These are phyloP conservation scores for Papilio polytes DNA, from an alignment of 1,140 invertebrate genomes.

Conservation along the genomic window DNA sequence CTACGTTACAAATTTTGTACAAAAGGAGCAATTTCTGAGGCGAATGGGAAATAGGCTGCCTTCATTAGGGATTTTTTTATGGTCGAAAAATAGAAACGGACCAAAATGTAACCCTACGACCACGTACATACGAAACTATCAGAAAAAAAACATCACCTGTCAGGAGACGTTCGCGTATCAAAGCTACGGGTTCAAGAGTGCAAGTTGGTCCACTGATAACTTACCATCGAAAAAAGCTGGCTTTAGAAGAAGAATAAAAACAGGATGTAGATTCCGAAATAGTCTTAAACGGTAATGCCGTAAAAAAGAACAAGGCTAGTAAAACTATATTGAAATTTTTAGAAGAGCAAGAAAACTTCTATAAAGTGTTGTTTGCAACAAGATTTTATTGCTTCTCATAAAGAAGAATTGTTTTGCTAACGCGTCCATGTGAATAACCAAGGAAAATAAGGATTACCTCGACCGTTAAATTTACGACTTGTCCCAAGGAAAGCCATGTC, in stretches of 20 bases:
- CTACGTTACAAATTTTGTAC: conserved; percentile 76
- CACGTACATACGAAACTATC: not conserved
- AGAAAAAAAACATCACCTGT: not conserved
- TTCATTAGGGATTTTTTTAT: conserved; percentile 67
- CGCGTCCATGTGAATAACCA: conserved; percentile 71
- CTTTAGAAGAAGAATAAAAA: not conserved
- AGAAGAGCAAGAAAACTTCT: not conserved
- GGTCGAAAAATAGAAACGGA: conserved; percentile 35
- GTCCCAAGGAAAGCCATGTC: conserved; percentile 77
- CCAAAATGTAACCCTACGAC: not conserved
- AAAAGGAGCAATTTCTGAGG: conserved; percentile 71
- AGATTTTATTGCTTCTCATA: conserved; percentile 69
- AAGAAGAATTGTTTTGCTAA: conserved; percentile 72
- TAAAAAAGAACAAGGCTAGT: not conserved
- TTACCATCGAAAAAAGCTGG: not conserved
- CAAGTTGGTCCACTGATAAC: not conserved
- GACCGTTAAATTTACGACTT: conserved; percentile 82
- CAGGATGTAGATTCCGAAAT: not conserved
- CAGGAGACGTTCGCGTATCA: not conserved
- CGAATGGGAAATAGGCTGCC: conserved; percentile 67
- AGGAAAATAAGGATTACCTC: conserved; percentile 78
- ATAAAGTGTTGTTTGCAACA: conserved; percentile 30
- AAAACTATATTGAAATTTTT: not conserved
- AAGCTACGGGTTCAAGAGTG: not conserved
- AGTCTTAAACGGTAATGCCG: too few relatives aligned